Evolutionary conservation across 2,113 vertebrate species (phyloP).

Genomic region (Poeciliopsis retropinna): DNA sequence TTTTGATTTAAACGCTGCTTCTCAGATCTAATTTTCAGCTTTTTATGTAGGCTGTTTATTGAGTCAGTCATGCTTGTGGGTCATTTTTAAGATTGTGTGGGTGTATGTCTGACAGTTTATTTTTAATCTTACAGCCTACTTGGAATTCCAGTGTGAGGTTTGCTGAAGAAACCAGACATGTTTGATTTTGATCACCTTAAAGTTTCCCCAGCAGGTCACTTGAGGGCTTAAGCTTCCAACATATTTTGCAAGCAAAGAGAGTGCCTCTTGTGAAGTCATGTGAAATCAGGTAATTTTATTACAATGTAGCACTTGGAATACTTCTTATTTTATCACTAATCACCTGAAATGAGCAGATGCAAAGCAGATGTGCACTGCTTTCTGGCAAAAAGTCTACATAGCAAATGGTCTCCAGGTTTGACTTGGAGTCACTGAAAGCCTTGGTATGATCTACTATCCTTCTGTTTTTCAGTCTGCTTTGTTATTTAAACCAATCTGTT

Average conservation of each 20-base stretch:
- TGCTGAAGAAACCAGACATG: constrained; percentile 9
- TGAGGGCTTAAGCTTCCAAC: constrained; percentile 14
- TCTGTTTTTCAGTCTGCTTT: constrained; percentile 42
- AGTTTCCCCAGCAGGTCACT: constrained; percentile 31
- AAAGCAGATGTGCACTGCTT: constrained; percentile 70
- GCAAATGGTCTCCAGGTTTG: constrained; percentile 53
- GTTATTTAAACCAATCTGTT: constrained; percentile 24
- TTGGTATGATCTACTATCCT: constrained; percentile 25
- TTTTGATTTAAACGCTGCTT: constrained; percentile 11
- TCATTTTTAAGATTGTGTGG: constrained; percentile 55
- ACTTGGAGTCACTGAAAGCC: constrained; percentile 40
- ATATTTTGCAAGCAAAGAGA: constrained; percentile 32
- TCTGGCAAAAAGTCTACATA: constrained; percentile 63
- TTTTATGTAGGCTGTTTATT: constrained; percentile 53
- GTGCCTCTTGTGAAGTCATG: constrained; percentile 25
- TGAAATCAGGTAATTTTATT: constrained; percentile 35
- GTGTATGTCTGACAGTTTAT: constrained; percentile 52
- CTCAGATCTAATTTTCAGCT: constrained; percentile 15
- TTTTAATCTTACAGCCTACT: constrained; percentile 42
- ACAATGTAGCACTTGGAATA: constrained; percentile 54
- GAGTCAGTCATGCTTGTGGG: constrained; percentile 54
- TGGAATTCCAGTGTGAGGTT: constrained; percentile 9
- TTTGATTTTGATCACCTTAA: constrained; percentile 30
- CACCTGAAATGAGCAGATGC: constrained; percentile 72
- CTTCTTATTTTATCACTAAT: constrained; percentile 61